These are phyloP conservation scores for Cladopsammia gracilis DNA, from an alignment of 64 coral and sea anemone species.

Conservation along the genomic window DNA sequence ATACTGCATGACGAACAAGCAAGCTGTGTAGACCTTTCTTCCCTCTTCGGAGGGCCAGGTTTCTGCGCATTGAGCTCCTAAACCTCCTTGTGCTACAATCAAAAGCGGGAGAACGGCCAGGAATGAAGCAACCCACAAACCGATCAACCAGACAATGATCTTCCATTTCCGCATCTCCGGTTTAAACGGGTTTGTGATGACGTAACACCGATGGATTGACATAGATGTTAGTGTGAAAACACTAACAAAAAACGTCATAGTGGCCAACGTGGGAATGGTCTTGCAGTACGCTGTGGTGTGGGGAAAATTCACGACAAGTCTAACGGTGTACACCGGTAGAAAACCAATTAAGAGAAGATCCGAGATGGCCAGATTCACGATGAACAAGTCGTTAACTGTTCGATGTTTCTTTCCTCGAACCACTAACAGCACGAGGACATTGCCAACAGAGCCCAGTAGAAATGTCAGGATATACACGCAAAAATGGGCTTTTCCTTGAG, in stretches of 20 bases:
- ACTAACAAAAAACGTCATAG: constrained; percentile 71
- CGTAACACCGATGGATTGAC: constrained; percentile 68
- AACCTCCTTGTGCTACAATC: not conserved
- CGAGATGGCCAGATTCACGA: constrained; percentile 68
- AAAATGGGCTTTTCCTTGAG: constrained; percentile 28
- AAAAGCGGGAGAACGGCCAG: constrained; percentile 63
- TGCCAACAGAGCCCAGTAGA: constrained; percentile 61
- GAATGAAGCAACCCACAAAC: constrained; percentile 56
- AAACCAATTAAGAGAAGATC: constrained; percentile 68
- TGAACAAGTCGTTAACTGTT: constrained; percentile 68
- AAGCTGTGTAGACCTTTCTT: constrained; percentile 44
- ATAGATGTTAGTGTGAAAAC: constrained; percentile 71
- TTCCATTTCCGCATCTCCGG: constrained; percentile 62
- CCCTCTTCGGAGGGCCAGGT: not conserved
- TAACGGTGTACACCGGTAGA: constrained; percentile 37
- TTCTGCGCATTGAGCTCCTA: not conserved
- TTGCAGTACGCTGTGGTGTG: constrained; percentile 34
- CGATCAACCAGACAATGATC: constrained; percentile 34
- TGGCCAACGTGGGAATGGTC: constrained; percentile 33
- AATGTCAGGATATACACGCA: constrained; percentile 59
- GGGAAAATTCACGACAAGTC: constrained; percentile 1
- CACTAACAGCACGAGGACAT: constrained; percentile 57
- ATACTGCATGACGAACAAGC: constrained; percentile 59
- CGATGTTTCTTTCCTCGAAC: constrained; percentile 42
- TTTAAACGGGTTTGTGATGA: constrained; percentile 74